Base-by-base conservation (phyloP, 2,888 invertebrate genomes). In the Drosophila eohydei region DNA sequence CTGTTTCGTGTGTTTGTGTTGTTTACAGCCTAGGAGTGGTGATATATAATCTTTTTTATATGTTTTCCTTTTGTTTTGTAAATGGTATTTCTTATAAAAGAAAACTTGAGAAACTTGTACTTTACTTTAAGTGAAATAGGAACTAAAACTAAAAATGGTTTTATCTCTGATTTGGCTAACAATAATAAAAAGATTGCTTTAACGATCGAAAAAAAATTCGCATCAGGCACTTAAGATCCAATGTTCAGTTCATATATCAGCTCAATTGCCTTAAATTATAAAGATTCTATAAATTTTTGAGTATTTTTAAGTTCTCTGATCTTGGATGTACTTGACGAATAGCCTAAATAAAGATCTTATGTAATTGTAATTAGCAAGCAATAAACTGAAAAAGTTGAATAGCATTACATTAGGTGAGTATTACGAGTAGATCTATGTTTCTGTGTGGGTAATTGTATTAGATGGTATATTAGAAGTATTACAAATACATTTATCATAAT, bases 1-100 rank as follows among this genome's bases (percentile, higher is more conserved):
- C 93, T 92, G 91, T 93, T 93, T 85, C 93, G 91, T 92, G 93
- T 93, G 84, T 93, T 93, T 92, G 93, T 93, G 92, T 93, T 93
- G 92, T 93, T 93, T 90, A 93, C 92, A 92, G 93, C 93, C 93
- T 93, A 91, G 90, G 91, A 88, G 81, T 89, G 84, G 84, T 87
- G 82, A 91, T 88, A 91, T 80, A 78, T 83, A 78, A 83, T 91
- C 43, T 62, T 38, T 64, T 68, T 78, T 71, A 75, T 61, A 74
- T 68, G 59, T 44, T 51, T 55, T 60, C 43, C 43, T 44, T 51
- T 28, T 41, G 26, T 54, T 43, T 71, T 65, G 43, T 55, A 59
- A 50, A 70, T 58, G 48, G 40, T 63, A 60, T 68, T 46, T 55
- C 54, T 62, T 41, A 63, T 50, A 62, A 72, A 71, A n/a, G n/a